A percentile compares a stretch with the other conserved stretches of the same genome.
phyloP scores from a whole-genome alignment of 2,113 vertebrate species.

The Clarias magur region DNA sequence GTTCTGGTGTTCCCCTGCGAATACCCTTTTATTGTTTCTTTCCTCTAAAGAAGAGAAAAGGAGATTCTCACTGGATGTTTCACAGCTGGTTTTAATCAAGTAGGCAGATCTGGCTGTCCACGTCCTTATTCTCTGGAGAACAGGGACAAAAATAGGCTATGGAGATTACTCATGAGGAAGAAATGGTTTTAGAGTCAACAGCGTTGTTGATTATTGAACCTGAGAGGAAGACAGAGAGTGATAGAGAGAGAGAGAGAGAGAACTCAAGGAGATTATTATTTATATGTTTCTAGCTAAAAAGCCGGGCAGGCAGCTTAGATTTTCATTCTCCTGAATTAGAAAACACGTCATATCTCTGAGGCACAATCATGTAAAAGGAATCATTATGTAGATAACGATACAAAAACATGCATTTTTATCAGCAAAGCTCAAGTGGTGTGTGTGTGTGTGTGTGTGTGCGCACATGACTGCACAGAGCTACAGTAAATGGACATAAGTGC shows the following conservation, averaged over 20 bases:
- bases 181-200: background rate
- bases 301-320: background rate
- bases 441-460: background rate
- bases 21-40: background rate
- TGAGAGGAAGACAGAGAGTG: background rate
- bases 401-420: conserved; percentile 6
- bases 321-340: background rate
- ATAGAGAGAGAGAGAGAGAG: background rate
- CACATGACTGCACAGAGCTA: background rate
- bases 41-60: background rate
- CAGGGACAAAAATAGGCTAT: background rate
- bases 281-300: background rate
- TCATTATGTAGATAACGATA: conserved; percentile 22
- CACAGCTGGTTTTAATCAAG: conserved; percentile 32
- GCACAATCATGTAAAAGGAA: conserved; percentile 10
- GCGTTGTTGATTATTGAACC: background rate
- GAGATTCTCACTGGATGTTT: conserved; percentile 22
- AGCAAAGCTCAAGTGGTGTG: background rate
- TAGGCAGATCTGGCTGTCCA: conserved; percentile 19
- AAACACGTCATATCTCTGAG: conserved; percentile 6
- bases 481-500: background rate
- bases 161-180: conserved; percentile 13
- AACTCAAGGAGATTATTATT: background rate
- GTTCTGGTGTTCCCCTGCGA: background rate
- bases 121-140: conserved; percentile 16